These are phyloP conservation scores for Solenopsis fugax DNA, from an alignment of 1,140 invertebrate genomes.

Conservation along the genomic window DNA sequence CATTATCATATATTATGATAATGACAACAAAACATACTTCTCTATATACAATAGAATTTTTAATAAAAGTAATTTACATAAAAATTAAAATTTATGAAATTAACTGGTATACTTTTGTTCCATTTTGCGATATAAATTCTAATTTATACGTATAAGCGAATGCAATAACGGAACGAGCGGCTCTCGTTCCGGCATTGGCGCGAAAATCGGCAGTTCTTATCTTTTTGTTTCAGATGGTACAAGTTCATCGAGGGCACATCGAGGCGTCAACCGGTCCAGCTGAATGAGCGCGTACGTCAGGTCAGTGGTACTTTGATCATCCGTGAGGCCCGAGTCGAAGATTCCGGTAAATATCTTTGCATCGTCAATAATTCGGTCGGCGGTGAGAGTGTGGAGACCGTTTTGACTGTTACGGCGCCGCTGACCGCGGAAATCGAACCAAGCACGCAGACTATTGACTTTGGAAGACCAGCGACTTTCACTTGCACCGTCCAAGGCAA, in stretches of 20 bases:
- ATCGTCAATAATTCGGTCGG: constrained; percentile 98
- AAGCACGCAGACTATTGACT: constrained; percentile 96
- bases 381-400: constrained; percentile 96
- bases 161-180: constrained; percentile 23
- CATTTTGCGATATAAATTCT: constrained; percentile 49
- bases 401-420: constrained; percentile 96
- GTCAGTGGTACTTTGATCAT: constrained; percentile 98
- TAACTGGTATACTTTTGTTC: constrained; percentile 25
- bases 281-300: constrained; percentile 96
- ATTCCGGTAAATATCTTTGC: constrained; percentile 97
- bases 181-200: constrained; percentile 37
- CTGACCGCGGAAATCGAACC: constrained; percentile 95
- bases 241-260: constrained; percentile 95
- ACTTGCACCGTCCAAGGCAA: constrained; percentile 96
- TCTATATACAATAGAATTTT: background rate
- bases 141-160: background rate
- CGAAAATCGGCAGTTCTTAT: constrained; percentile 58
- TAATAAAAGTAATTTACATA: background rate
- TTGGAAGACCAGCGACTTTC: constrained; percentile 95
- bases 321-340: constrained; percentile 95
- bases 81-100: background rate
- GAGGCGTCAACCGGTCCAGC: constrained; percentile 93
- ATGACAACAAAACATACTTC: background rate
- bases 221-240: constrained; percentile 93
- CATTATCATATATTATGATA: background rate